Evolutionary conservation across 2,888 invertebrate species (phyloP).

Genomic region (Junonia oenone): DNA sequence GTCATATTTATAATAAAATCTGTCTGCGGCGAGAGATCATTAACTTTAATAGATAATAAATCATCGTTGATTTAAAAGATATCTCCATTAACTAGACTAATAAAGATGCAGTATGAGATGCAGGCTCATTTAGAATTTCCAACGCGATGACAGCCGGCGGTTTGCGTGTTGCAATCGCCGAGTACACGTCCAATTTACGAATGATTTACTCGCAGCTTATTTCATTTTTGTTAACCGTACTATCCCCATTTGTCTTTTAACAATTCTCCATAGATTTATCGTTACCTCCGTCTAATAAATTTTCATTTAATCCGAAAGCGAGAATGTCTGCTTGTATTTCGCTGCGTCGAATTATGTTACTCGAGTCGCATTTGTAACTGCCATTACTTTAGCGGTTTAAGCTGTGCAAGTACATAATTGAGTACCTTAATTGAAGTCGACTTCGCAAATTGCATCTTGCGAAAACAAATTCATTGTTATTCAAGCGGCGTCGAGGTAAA

Average conservation of each 20-base stretch:
- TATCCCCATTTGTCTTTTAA: background rate
- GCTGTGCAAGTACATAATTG: slow-evolving; percentile 2
- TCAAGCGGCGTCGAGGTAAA: slow-evolving; percentile 4
- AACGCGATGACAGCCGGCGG: slow-evolving; percentile 13
- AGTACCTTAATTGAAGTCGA: slow-evolving; percentile 3
- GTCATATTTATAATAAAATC: background rate
- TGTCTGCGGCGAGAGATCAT: background rate
- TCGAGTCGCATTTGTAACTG: background rate
- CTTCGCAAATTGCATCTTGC: slow-evolving; percentile 6
- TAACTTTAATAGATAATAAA: background rate
- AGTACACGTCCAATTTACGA: background rate
- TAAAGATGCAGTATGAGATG: slow-evolving; percentile 2
- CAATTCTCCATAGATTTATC: background rate
- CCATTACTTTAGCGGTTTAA: background rate
- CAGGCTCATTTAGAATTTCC: slow-evolving; percentile 10
- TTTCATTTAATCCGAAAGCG: background rate
- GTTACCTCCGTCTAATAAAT: background rate
- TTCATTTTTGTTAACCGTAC: background rate
- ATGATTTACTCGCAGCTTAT: slow-evolving; percentile 1
- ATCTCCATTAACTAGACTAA: background rate
- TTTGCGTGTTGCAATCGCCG: slow-evolving; percentile 12
- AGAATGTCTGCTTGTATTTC: background rate
- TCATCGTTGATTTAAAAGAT: background rate
- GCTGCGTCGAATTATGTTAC: background rate
- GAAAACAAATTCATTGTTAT: slow-evolving; percentile 11